These are phyloP conservation scores for Manis javanica DNA, from an alignment of 2,797 vertebrate species.

Conservation along the genomic window DNA sequence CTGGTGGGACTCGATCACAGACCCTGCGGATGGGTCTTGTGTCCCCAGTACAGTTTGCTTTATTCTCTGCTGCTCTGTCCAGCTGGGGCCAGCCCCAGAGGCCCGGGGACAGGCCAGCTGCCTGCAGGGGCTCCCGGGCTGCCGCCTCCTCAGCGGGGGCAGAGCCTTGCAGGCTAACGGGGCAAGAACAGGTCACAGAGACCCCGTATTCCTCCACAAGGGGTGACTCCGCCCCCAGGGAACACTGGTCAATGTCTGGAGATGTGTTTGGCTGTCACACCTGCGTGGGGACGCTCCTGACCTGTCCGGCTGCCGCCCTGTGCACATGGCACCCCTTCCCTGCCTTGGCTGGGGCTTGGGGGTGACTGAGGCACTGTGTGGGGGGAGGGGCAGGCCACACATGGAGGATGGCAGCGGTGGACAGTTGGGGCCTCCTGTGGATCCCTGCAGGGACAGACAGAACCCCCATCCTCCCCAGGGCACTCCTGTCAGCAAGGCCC, in stretches of 20 bases:
- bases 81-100: neutral
- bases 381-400: neutral
- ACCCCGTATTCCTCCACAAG: neutral
- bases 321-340: fast-evolving
- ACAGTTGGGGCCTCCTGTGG: neutral
- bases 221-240: no score
- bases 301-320: neutral
- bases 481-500: no score
- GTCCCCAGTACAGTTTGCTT: neutral
- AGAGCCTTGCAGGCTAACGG: neutral
- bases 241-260: neutral
- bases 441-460: no score
- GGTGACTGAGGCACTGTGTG: neutral
- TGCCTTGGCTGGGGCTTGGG: neutral
- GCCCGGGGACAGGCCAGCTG: no score
- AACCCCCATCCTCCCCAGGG: no score
- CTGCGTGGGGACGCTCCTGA: no score
- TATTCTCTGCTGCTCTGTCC: neutral
- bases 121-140: no score
- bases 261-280: neutral
- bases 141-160: no score
- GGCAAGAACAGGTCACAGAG: neutral
- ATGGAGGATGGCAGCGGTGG: neutral
- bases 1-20: neutral
- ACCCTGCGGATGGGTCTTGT: neutral